A percentile compares a stretch with the other conserved stretches of the same genome.
Conservation (phyloP, 2,113 vertebrate genomes). For the Podilymbus podiceps region DNA sequence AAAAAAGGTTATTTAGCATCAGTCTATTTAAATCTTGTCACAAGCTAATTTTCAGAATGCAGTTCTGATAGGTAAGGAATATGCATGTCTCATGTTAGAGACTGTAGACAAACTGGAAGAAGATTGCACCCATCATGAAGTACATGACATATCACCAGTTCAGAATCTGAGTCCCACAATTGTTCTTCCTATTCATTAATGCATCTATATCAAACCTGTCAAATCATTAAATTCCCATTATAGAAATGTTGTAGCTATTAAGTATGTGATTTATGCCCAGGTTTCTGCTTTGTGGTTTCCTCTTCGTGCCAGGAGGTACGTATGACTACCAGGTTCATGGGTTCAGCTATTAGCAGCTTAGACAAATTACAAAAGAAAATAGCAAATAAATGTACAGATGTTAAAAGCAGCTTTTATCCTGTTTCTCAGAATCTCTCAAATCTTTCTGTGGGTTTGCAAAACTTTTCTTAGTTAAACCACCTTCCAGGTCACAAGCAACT, state of each 20-base stretch:
- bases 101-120: background rate
- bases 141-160: background rate
- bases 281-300: background rate
- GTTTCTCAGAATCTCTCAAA: background rate
- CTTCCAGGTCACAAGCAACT: background rate
- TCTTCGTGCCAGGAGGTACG: background rate
- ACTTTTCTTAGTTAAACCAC: background rate
- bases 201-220: background rate
- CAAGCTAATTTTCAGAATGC: background rate
- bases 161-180: accelerated
- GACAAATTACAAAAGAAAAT: background rate
- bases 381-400: background rate
- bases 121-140: background rate
- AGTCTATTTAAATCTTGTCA: background rate
- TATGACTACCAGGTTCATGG: background rate
- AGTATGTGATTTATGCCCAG: background rate
- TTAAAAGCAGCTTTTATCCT: background rate
- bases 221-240: background rate
- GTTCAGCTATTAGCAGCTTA: background rate
- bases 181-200: background rate
- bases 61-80: background rate
- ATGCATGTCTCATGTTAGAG: background rate
- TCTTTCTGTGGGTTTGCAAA: background rate
- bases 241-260: background rate
- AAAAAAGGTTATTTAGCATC: background rate